Evolutionary conservation across 1,140 invertebrate genomes (phyloP), one percentile per base, ranked within the genome.

Genomic region (Halesus radiatus): DNA sequence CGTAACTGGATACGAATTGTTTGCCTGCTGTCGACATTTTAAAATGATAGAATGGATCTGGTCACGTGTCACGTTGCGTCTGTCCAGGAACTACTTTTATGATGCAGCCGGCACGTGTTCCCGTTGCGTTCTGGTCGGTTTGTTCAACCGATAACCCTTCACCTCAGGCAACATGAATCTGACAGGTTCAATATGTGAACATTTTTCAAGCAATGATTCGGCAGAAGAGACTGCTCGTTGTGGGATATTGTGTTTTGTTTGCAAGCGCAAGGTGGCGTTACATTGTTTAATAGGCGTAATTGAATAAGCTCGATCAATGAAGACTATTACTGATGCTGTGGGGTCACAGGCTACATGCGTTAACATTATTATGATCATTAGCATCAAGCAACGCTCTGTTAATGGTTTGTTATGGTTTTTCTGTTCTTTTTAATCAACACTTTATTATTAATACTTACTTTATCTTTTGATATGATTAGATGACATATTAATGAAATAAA

Each of bases 121-220:
- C 32, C 32, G 18, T 70, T 70, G 66, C 32, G 15, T 15, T 16
- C 23, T 64, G 20, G 20, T 23, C 22, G 29, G 66, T 74, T 74
- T 56, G 22, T 56, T 56, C 70, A 74, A 16, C 53, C 70, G 56
- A 54, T 74, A 52, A 74, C 70, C 70, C 70, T 56, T 74, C 70
- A 74, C 70, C 70, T 74, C 26, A 29, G 52, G 52, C 70, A 56
- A 74, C 56, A 74, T 74, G 70, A 74, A 2, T 74, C 16, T 74
- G 70, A 74, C 70, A 74, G 70, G 70, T 74, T 74, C 70, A 74
- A 74, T 72, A 50, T 50, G 68, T 50, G 68, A 20, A 10, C 32
- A 45, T 23, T 74, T 74, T 54, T 74, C 70, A 54, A 20, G 37
- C 22, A 54, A 54, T 74, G 70, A 74, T 56, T 74, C 26, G 26